phyloP scores from a whole-genome alignment of 2,888 invertebrate genomes.

The Oscheius onirici region DNA sequence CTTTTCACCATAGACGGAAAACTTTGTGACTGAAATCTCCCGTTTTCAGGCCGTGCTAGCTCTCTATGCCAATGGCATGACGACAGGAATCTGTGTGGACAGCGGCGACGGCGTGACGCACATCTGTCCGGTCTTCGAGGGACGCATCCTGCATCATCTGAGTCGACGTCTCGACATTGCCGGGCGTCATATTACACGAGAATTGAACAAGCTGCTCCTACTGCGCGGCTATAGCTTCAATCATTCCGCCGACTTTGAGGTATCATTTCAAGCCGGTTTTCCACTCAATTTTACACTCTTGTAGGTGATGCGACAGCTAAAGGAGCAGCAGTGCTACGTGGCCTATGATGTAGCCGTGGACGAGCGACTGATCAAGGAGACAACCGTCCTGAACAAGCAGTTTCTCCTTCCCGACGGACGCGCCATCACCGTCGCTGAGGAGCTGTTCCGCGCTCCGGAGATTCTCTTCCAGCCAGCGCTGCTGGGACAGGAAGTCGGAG shows the following conservation, averaged over 20 bases:
- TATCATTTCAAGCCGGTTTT: no score
- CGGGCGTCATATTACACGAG: slow-evolving; percentile 94
- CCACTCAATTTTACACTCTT: no score
- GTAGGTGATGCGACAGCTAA: slow-evolving; percentile 99
- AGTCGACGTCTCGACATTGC: slow-evolving; percentile 95
- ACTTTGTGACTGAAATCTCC: slow-evolving; percentile 27
- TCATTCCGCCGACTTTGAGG: slow-evolving; percentile 99
- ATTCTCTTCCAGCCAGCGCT: slow-evolving; percentile 95
- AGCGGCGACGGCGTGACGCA: slow-evolving; percentile 94
- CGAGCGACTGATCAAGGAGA: slow-evolving; percentile 93
- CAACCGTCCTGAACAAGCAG: slow-evolving; percentile 95
- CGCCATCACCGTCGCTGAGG: slow-evolving; percentile 94
- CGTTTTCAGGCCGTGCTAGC: slow-evolving; percentile 75
- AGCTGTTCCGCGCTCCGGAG: slow-evolving; percentile 96
- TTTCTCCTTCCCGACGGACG: slow-evolving; percentile 96
- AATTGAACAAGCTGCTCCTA: slow-evolving; percentile 93
- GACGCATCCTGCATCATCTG: slow-evolving; percentile 90
- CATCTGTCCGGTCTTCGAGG: slow-evolving; percentile 96
- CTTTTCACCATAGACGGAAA: neutral
- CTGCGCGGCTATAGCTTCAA: slow-evolving; percentile 98
- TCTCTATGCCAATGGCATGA: slow-evolving; percentile 80
- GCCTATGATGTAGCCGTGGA: slow-evolving; percentile 98
- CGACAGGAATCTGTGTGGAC: slow-evolving; percentile 98
- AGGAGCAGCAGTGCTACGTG: slow-evolving; percentile 94
- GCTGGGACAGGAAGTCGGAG: slow-evolving; percentile 97